Percentiles rank a stretch among this genome's conserved stretches.
phyloP scores from a whole-genome alignment of 2,888 invertebrate genomes.

The Noctua janthe region DNA sequence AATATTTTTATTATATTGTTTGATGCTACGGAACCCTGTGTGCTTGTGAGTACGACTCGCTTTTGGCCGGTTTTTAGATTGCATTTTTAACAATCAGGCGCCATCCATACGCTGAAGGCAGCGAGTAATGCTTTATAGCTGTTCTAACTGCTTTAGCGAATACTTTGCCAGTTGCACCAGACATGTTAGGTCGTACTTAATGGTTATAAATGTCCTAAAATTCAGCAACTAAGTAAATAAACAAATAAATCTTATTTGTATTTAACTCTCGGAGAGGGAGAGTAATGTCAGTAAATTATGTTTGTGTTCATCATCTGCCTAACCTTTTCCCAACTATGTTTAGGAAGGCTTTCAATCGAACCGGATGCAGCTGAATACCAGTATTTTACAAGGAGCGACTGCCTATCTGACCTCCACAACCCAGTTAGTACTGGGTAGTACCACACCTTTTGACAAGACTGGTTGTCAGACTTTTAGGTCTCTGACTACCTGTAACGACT shows the following conservation, averaged over 20 bases:
- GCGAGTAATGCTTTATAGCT: constrained; percentile 26
- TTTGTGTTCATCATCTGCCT: not conserved
- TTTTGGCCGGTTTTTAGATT: not conserved
- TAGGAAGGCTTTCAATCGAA: too few species aligned
- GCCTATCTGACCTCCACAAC: too few species aligned
- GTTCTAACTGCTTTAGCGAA: constrained; percentile 10
- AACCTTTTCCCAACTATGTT: too few species aligned
- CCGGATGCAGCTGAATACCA: too few species aligned
- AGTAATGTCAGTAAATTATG: not conserved
- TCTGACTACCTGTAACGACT: too few species aligned
- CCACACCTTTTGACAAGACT: too few species aligned
- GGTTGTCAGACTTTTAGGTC: too few species aligned
- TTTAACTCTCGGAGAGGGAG: not conserved
- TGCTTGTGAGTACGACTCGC: too few species aligned
- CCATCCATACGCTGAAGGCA: not conserved
- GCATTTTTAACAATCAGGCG: not conserved
- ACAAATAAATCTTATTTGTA: not conserved
- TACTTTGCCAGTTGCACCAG: not conserved
- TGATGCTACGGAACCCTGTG: not conserved
- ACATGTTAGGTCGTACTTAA: not conserved
- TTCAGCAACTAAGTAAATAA: not conserved
- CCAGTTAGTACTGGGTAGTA: too few species aligned
- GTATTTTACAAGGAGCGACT: too few species aligned
- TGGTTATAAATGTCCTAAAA: not conserved
- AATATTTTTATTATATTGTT: too few species aligned